Conservation (phyloP, 1,140 invertebrate species). For the Euwallacea fornicatus region DNA sequence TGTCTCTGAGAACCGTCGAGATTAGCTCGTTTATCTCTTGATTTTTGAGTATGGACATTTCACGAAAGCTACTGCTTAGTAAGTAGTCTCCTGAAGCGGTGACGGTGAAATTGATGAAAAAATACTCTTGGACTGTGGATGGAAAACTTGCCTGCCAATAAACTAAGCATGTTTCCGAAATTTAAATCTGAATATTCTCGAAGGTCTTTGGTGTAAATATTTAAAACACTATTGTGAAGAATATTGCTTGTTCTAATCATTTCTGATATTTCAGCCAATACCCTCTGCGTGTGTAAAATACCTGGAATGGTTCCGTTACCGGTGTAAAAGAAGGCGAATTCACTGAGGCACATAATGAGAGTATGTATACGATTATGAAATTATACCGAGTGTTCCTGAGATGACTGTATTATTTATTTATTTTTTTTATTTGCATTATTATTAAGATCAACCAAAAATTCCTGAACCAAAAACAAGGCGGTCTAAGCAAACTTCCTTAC, state of each 20-base stretch:
- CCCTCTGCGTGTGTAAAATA: conserved; percentile 76
- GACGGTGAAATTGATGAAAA: neutral
- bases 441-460: no score
- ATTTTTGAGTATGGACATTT: conserved; percentile 75
- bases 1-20: conserved; percentile 80
- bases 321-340: no score
- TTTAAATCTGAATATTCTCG: conserved; percentile 73
- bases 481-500: no score
- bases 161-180: conserved; percentile 93
- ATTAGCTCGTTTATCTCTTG: conserved; percentile 85
- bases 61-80: conserved; percentile 77
- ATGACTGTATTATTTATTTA: no score
- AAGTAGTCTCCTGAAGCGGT: conserved; percentile 54
- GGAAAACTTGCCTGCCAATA: conserved; percentile 67
- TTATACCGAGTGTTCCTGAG: no score
- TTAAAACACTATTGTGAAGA: conserved; percentile 78
- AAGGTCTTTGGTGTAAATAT: conserved; percentile 47
- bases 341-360: no score
- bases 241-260: conserved; percentile 96
- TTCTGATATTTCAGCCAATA: conserved; percentile 91
- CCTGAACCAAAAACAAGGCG: no score
- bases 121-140: neutral
- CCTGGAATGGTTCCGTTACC: conserved; percentile 25
- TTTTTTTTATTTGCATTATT: no score
- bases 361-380: no score